Evolutionary conservation across 2,888 invertebrate species (phyloP).

Genomic region (Gastracanthus pulcherrimus): DNA sequence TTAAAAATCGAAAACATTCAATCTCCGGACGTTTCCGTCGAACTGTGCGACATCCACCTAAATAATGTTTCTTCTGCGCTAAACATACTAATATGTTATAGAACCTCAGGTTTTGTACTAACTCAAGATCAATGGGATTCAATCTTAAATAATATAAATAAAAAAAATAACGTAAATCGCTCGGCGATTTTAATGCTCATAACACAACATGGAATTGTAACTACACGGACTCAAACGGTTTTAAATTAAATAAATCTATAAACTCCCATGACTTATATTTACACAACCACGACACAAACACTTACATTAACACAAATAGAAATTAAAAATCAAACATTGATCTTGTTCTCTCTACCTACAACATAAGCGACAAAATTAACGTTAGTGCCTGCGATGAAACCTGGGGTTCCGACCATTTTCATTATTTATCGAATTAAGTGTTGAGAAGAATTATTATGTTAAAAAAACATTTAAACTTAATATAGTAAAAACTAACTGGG

Average conservation of each 20-base stretch:
- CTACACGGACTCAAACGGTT: slow-evolving; percentile 1
- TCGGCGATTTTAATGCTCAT: not conserved
- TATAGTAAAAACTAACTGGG: not conserved
- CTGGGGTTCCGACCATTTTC: slow-evolving; percentile 23
- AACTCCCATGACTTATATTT: too few species aligned
- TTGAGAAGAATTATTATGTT: not conserved
- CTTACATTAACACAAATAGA: too few species aligned
- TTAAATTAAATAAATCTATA: too few species aligned
- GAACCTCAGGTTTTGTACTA: not conserved
- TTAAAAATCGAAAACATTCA: too few species aligned
- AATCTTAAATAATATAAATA: not conserved
- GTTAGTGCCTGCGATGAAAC: slow-evolving; percentile 28
- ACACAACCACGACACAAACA: too few species aligned
- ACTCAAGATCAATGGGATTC: slow-evolving; percentile 11
- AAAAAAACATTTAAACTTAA: too few species aligned
- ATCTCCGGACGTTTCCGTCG: too few species aligned
- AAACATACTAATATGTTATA: too few species aligned
- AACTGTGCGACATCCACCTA: too few species aligned
- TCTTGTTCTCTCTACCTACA: slow-evolving; percentile 35
- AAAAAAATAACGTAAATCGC: not conserved
- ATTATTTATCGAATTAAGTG: not conserved
- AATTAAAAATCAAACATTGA: too few species aligned
- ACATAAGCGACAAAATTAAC: slow-evolving; percentile 33
- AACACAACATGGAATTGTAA: slow-evolving; percentile 18
- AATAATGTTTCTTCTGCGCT: too few species aligned